Evolutionary conservation across 2,888 invertebrate species (phyloP), one percentile per base, ranked within the genome.

Genomic region (Iselma pallidipennis): DNA sequence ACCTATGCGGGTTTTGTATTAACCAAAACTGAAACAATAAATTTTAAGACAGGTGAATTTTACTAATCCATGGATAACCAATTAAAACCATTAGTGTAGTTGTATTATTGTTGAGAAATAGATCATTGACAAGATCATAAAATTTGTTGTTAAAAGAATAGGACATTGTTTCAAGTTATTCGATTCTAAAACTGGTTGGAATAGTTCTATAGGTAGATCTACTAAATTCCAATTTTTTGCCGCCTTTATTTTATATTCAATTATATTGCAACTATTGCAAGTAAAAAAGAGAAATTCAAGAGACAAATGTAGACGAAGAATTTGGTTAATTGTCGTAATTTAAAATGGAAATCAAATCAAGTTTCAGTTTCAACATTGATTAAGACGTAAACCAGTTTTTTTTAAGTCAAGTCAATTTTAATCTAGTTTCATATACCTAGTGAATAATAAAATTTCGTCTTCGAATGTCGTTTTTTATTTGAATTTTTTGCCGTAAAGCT

Each of bases 401-500:
- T 45, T 21, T n/a, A 45, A 21, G 45, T 23, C 23, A 23, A 12
- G 21, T 45, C 45, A 45, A 45, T 21, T 45, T 45, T 45, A 45
- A 12, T 42, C 19, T 19, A 16, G 42, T 19, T 42, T 6, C 25
- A 25, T 25, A 25, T 3, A 25, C 4, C 25, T 25, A 4, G 25
- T 4, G 3, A 4, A 25, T 3, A 25, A 25, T 25, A 25, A 25
- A 25, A 25, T 25, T 25, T 3, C 25, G 25, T 4, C 5, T 25
- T 25, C 25, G 25, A n/a, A n/a, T n/a, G n/a, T n/a, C n/a, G n/a
- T n/a, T n/a, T n/a, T n/a, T n/a, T 56, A 50, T 56, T 56, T 31
- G 53, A 58, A 58, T 53, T 58, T 58, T 58, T 58, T 58, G 58
- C 53, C 58, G 55, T 59, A 54, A 54, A 59, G 49, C 53, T 28